A percentile compares a stretch with the other conserved stretches of the same genome.
Conservation (phyloP, 2,888 invertebrate genomes). For the Eremobia ochroleuca region DNA sequence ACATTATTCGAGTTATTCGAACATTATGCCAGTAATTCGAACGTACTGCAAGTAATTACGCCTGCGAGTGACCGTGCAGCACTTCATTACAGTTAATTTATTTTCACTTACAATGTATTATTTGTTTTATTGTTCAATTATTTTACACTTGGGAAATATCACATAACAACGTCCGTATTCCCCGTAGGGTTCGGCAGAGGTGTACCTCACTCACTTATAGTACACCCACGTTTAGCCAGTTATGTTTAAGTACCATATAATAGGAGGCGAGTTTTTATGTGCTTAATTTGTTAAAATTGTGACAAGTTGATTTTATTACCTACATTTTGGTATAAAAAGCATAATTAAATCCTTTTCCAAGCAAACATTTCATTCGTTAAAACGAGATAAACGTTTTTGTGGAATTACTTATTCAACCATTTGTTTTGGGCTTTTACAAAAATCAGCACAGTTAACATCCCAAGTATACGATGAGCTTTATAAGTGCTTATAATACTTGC, state of each 20-base stretch:
- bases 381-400: neutral
- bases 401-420: neutral
- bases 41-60: conserved; percentile 49
- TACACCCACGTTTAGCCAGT: neutral
- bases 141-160: conserved; percentile 1
- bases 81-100: conserved; percentile 50
- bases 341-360: neutral
- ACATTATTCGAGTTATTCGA: conserved; percentile 33
- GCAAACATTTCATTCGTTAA: neutral
- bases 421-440: neutral
- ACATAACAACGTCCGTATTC: no score
- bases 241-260: neutral
- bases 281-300: neutral
- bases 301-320: neutral
- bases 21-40: conserved; percentile 51
- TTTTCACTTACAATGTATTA: conserved; percentile 28
- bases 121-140: conserved; percentile 7
- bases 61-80: conserved; percentile 33
- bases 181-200: neutral
- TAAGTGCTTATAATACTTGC: neutral
- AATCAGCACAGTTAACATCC: neutral
- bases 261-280: neutral
- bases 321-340: neutral
- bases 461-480: neutral
- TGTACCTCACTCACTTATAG: neutral